A percentile compares a stretch with the other conserved stretches of the same genome.
Evolutionary conservation across 2,113 vertebrate species (phyloP).

Genomic region (Ailuropoda melanoleuca): DNA sequence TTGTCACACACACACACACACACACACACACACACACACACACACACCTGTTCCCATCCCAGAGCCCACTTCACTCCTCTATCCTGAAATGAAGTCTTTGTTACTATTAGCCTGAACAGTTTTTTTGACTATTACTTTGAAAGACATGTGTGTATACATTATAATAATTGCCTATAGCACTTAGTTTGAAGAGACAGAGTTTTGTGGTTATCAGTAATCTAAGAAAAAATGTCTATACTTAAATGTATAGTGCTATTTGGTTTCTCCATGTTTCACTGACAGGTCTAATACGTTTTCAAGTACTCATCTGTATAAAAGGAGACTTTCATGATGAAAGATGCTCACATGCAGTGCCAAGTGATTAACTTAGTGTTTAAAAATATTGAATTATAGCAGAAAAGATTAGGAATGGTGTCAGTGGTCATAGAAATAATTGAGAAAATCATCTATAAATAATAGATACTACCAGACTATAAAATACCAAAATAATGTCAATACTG

Average conservation of each 20-base stretch:
- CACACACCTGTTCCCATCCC: not conserved
- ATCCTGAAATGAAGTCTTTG: constrained; percentile 75
- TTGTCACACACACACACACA: not conserved
- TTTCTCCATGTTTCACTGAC: constrained; percentile 60
- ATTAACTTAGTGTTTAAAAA: constrained; percentile 74
- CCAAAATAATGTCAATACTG: constrained; percentile 78
- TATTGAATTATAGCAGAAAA: constrained; percentile 74
- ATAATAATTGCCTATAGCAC: constrained; percentile 78
- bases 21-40: not conserved
- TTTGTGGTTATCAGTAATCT: constrained; percentile 69
- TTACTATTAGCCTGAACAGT: constrained; percentile 48
- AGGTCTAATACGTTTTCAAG: constrained; percentile 67
- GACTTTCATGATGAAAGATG: constrained; percentile 69
- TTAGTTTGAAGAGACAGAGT: constrained; percentile 76
- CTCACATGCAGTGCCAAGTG: constrained; percentile 74
- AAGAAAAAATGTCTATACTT: constrained; percentile 56
- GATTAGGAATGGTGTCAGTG: constrained; percentile 64
- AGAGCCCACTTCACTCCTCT: not conserved
- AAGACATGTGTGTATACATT: constrained; percentile 68
- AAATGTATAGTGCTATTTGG: constrained; percentile 59
- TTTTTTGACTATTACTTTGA: constrained; percentile 77
- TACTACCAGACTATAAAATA: constrained; percentile 75
- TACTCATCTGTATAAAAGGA: constrained; percentile 72
- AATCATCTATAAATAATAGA: constrained; percentile 74
- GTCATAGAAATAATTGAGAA: constrained; percentile 74